These are phyloP conservation scores for Ctenochaetus hawaiiensis DNA, from an alignment of 2,797 vertebrate species.

Conservation along the genomic window DNA sequence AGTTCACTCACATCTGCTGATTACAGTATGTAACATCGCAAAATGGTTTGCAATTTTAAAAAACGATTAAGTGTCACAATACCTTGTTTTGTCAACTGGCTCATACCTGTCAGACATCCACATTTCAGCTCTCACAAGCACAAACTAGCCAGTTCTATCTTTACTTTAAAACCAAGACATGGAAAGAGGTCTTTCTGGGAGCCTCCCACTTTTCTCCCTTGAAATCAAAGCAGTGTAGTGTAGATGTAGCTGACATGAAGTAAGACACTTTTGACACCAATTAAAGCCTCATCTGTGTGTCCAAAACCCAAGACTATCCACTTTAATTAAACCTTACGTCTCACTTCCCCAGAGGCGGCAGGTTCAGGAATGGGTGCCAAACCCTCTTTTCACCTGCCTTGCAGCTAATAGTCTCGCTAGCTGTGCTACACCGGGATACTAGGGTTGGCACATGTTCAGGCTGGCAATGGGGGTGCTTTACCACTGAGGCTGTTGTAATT, in stretches of 20 bases:
- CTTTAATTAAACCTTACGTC: slow-evolving; percentile 64
- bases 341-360: slow-evolving; percentile 56
- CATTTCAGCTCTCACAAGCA: slow-evolving; percentile 18
- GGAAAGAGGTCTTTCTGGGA: not conserved
- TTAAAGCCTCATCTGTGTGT: slow-evolving; percentile 49
- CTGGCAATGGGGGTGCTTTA: slow-evolving; percentile 40
- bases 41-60: slow-evolving; percentile 7
- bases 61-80: slow-evolving; percentile 16
- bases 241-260: slow-evolving; percentile 27
- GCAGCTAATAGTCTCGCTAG: slow-evolving; percentile 53
- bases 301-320: slow-evolving; percentile 42
- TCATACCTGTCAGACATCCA: slow-evolving; percentile 19
- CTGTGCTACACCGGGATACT: slow-evolving; percentile 35
- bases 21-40: slow-evolving; percentile 13
- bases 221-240: slow-evolving; percentile 38
- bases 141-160: slow-evolving; percentile 18
- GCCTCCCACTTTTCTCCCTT: not conserved
- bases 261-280: slow-evolving; percentile 64
- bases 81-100: slow-evolving; percentile 5
- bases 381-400: slow-evolving; percentile 60
- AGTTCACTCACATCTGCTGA: slow-evolving; percentile 24
- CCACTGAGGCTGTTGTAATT: slow-evolving; percentile 65
- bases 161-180: slow-evolving; percentile 30
- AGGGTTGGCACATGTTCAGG: slow-evolving; percentile 58
- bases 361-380: slow-evolving; percentile 53